These are phyloP conservation scores for Pogonus chalceus DNA, from an alignment of 1,140 invertebrate genomes.

Conservation along the genomic window DNA sequence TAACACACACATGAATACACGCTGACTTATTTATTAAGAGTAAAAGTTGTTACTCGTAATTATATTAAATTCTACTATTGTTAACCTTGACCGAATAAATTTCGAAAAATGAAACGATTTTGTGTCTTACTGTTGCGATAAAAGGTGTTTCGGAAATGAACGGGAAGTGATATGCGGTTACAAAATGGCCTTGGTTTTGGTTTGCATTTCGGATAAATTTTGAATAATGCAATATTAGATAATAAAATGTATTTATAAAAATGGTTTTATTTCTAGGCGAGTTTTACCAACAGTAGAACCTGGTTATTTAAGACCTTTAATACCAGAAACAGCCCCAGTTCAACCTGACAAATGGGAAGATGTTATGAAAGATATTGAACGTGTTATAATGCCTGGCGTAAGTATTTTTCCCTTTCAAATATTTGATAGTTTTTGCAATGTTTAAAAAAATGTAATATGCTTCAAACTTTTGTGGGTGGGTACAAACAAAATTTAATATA, in stretches of 20 bases:
- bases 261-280: slow-evolving; percentile 45
- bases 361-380: slow-evolving; percentile 82
- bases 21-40: no score
- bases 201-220: no score
- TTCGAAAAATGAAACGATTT: neutral
- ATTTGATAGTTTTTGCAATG: slow-evolving; percentile 10
- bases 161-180: neutral
- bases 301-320: slow-evolving; percentile 71
- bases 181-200: no score
- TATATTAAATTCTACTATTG: neutral
- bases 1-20: no score
- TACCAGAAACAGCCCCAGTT: slow-evolving; percentile 73
- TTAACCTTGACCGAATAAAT: slow-evolving; percentile 17
- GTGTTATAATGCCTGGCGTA: slow-evolving; percentile 92
- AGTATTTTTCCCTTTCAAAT: slow-evolving; percentile 20
- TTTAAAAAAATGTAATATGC: no score
- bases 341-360: slow-evolving; percentile 79
- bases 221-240: no score
- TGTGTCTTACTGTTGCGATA: neutral
- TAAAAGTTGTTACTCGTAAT: slow-evolving; percentile 10
- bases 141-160: neutral
- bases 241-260: neutral
- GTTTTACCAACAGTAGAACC: slow-evolving; percentile 73
- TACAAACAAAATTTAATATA: no score
- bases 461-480: no score